Conservation (phyloP, 2,113 vertebrate genomes). For the Ranitomeya variabilis region DNA sequence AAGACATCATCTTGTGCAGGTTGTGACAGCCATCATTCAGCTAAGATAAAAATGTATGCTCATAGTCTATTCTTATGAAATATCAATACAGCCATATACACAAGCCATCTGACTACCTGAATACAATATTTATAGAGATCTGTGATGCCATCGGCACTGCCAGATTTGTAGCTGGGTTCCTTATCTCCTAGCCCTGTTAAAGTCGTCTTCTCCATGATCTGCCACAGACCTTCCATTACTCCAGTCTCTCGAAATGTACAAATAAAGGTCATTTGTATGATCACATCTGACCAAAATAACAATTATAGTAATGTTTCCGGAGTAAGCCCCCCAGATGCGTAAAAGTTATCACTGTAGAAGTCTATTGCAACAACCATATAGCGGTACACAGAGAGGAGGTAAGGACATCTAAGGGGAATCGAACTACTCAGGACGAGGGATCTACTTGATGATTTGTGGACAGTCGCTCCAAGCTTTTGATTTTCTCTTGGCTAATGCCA, state of each 20-base stretch:
- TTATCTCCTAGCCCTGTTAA: constrained; percentile 13
- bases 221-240: background rate
- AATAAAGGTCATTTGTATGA: background rate
- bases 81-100: constrained; percentile 48
- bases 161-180: background rate
- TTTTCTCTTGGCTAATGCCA: constrained; percentile 96
- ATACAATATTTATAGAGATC: constrained; percentile 12
- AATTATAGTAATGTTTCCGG: constrained; percentile 20
- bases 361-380: constrained; percentile 51
- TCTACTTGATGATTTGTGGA: constrained; percentile 98
- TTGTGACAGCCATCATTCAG: background rate
- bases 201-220: background rate
- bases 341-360: constrained; percentile 18
- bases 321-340: background rate
- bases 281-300: constrained; percentile 46
- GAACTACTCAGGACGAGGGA: constrained; percentile 7
- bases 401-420: constrained; percentile 16
- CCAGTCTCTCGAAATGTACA: background rate
- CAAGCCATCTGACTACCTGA: constrained; percentile 43
- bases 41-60: constrained; percentile 6
- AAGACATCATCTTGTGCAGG: constrained; percentile 49
- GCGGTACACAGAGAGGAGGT: constrained; percentile 41
- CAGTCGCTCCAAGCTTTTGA: constrained; percentile 99
- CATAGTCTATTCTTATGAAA: constrained; percentile 18
- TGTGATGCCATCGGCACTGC: constrained; percentile 18